Evolutionary conservation across 2,113 vertebrate species (phyloP), one percentile per base, ranked within the genome.

Genomic region (Toxotes chatareus): DNA sequence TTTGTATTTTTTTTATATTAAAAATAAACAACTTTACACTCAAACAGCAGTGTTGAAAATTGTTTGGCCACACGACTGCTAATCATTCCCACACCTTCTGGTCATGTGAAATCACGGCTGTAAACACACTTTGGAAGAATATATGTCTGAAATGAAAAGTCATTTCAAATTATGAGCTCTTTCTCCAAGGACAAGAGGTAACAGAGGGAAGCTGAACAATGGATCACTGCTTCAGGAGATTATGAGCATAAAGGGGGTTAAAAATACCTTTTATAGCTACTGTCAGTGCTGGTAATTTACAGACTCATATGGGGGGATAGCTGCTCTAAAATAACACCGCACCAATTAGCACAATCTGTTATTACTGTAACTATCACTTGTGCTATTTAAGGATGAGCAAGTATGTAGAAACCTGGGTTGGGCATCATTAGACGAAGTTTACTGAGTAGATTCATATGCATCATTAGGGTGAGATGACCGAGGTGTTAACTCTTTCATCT

Each of bases 321-420:
- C 72, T 77, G 73, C 40, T 47, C 31, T 71, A 62, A n/a, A 51
- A 46, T 21, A 53, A 71, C 59, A 49, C 70, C 17, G 23, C 1
- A 7, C 69, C 73, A 88, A 85, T 90, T 83, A 87, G 32, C 87
- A 74, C 57, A 9, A 9, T 38, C 51, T 38, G 36, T 7, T 40
- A 53, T 49, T 42, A 74, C 69, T 63, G 82, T 63, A 81, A 83
- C 64, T 60, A 76, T 76, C 73, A 81, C 85, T 62, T 85, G 57
- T 69, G 69, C 80, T 90, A 87, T 87, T 79, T 66, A 66, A 56
- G 63, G 40, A 79, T 6, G 65, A 76, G 56, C 46, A 9, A 38
- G 53, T 63, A 27, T 27, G 21, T 40, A 13, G 68, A 40, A 60
- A 5, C 16, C n/a, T 2, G 2, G 23, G 44, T n/a, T n/a, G 36